A percentile compares a stretch with the other conserved stretches of the same genome.
Evolutionary conservation across 2,888 invertebrate genomes (phyloP).

Genomic region (Tenodera sinensis): DNA sequence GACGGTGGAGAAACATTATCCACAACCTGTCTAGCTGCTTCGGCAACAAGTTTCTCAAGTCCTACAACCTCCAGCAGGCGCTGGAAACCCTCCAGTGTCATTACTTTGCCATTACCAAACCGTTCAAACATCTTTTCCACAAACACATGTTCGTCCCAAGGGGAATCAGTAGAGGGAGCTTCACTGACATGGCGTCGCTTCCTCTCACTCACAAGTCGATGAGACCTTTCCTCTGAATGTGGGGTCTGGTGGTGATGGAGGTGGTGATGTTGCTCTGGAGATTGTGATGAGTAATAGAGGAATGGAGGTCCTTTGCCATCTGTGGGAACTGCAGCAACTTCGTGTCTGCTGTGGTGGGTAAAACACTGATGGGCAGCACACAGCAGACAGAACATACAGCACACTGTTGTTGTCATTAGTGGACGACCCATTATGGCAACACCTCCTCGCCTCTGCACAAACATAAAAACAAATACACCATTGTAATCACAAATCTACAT

Average conservation of each 20-base stretch:
- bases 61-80: conserved; percentile 60
- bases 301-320: background rate
- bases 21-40: background rate
- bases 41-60: conserved; percentile 44
- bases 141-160: background rate
- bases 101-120: conserved; percentile 61
- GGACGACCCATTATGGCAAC: conserved; percentile 21
- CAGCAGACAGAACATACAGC: conserved; percentile 27
- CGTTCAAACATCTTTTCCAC: conserved; percentile 59
- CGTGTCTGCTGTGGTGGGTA: background rate
- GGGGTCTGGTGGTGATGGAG: background rate
- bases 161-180: background rate
- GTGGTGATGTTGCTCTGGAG: background rate
- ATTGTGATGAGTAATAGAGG: background rate
- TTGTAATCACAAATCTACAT: too few species aligned
- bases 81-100: conserved; percentile 65
- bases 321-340: background rate
- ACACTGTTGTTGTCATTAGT: conserved; percentile 24
- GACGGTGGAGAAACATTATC: background rate
- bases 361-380: conserved; percentile 27
- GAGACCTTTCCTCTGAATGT: background rate
- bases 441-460: background rate
- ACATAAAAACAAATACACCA: too few species aligned
- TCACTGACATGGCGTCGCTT: background rate
- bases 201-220: background rate